Conservation (phyloP, 2,797 vertebrate species). For the Acrossocheilus wenchowensis region DNA sequence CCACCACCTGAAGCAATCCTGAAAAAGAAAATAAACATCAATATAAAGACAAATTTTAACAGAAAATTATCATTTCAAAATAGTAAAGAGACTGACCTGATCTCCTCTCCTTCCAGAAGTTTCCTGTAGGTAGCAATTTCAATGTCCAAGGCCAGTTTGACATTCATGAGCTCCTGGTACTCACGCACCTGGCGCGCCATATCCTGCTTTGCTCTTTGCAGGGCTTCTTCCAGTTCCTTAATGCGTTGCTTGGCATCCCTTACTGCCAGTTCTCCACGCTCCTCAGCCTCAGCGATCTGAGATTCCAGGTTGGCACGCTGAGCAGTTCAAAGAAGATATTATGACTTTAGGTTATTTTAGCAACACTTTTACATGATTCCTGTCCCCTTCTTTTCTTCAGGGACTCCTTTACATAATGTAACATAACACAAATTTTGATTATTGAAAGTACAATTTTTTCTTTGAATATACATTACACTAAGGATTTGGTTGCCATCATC, state of each 20-base stretch:
- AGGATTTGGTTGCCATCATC: not conserved
- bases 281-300: slow-evolving; percentile 75
- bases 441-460: not conserved
- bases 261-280: slow-evolving; percentile 73
- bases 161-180: slow-evolving; percentile 88
- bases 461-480: not conserved
- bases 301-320: slow-evolving; percentile 78
- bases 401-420: not conserved
- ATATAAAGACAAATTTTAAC: not conserved
- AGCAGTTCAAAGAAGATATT: slow-evolving; percentile 21
- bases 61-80: not conserved
- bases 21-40: slow-evolving; percentile 16
- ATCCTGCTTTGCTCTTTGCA: slow-evolving; percentile 77
- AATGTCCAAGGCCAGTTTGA: slow-evolving; percentile 80
- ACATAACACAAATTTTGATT: not conserved
- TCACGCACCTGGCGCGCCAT: slow-evolving; percentile 75
- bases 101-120: slow-evolving; percentile 85
- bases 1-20: slow-evolving; percentile 67
- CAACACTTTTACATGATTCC: not conserved
- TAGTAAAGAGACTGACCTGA: slow-evolving; percentile 70
- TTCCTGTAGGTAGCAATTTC: slow-evolving; percentile 80
- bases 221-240: slow-evolving; percentile 72
- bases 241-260: slow-evolving; percentile 77
- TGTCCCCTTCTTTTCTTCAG: not conserved
- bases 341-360: not conserved